These are phyloP conservation scores for Sebastes cheni DNA, from an alignment of 2,797 vertebrate species.

Conservation along the genomic window DNA sequence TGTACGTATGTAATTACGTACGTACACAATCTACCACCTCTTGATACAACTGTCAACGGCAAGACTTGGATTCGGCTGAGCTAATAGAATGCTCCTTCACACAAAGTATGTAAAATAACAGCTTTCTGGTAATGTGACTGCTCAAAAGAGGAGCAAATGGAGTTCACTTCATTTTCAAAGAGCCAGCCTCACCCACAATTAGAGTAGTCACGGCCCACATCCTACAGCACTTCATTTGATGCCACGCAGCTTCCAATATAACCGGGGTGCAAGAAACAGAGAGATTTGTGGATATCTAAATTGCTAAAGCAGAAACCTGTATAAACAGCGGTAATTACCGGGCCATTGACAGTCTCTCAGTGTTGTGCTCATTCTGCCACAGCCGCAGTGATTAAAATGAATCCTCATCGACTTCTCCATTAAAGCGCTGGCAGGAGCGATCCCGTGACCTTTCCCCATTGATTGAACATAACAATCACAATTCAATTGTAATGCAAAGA, in stretches of 20 bases:
- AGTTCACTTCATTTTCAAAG: slow-evolving; percentile 73
- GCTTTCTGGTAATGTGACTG: slow-evolving; percentile 69
- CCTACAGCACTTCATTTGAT: slow-evolving; percentile 82
- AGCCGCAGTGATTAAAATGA: slow-evolving; percentile 99
- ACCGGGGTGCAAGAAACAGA: slow-evolving; percentile 73
- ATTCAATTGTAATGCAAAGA: slow-evolving; percentile 99
- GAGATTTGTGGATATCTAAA: slow-evolving; percentile 96
- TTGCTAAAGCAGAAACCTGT: slow-evolving; percentile 95
- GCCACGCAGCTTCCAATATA: slow-evolving; percentile 67
- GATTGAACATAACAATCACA: slow-evolving; percentile 99
- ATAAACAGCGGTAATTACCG: slow-evolving; percentile 98
- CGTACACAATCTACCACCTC: neutral
- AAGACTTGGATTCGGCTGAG: slow-evolving; percentile 32
- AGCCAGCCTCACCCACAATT: slow-evolving; percentile 69
- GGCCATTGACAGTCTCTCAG: slow-evolving; percentile 93
- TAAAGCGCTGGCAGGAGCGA: slow-evolving; percentile 99
- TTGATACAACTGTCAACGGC: slow-evolving; percentile 10
- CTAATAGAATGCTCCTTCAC: slow-evolving; percentile 46
- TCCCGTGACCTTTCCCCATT: slow-evolving; percentile 99
- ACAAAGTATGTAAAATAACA: slow-evolving; percentile 60
- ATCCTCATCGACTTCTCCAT: slow-evolving; percentile 99
- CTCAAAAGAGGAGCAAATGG: slow-evolving; percentile 68
- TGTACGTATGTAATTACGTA: neutral
- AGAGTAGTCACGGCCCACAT: slow-evolving; percentile 78
- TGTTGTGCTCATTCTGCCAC: slow-evolving; percentile 97